Evolutionary conservation across 2,113 vertebrate species (phyloP), one percentile per base, ranked within the genome.

Genomic region (Machaerirhynchus nigripectus): DNA sequence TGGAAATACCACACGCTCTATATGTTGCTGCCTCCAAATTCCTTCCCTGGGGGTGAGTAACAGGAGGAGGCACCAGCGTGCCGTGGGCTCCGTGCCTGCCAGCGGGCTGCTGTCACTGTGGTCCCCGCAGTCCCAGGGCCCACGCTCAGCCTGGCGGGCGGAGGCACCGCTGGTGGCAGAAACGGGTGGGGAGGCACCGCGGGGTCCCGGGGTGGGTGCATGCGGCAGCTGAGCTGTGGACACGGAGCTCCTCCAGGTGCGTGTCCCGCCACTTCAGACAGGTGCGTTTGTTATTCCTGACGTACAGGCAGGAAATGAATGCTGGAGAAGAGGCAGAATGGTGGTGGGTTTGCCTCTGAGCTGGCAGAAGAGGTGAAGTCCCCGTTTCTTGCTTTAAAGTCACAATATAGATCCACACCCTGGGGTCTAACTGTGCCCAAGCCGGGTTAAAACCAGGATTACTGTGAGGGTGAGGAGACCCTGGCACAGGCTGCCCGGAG

Each of bases 1-100:
- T 93, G 84, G 67, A 95, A 96, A 91, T 77, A 56, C 44, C 90
- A 76, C 67, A 44, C 84, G 87, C 67, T 91, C 53, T 67, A 59
- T 74, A 56, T 90, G 90, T 87, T 90, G 67, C 39, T 59, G 50
- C 61, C 82, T 83, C 50, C 52, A 47, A 71, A 92, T 96, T 96
- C 92, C 52, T 94, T 88, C 68, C 79, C 71, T 46, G 64, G 33
- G 44, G 42, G 33, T 3, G 8, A 60, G 56, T 56, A 40, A 70
- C 2, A 1, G 70, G 53, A 76, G 78, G 59, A 47, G 68, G 50
- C 52, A 68, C 1, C 7, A 4, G 26, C 0, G 0, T 53, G 80
- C 69, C 3, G 2, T 13, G 61, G 77, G 90, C 55, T 91, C 39
- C 30, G 56, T 65, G 75, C 46, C 42, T 8, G 24, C 50, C 26